Base-by-base conservation (phyloP, 2,113 vertebrate genomes). In the Phylloscopus trochilus region DNA sequence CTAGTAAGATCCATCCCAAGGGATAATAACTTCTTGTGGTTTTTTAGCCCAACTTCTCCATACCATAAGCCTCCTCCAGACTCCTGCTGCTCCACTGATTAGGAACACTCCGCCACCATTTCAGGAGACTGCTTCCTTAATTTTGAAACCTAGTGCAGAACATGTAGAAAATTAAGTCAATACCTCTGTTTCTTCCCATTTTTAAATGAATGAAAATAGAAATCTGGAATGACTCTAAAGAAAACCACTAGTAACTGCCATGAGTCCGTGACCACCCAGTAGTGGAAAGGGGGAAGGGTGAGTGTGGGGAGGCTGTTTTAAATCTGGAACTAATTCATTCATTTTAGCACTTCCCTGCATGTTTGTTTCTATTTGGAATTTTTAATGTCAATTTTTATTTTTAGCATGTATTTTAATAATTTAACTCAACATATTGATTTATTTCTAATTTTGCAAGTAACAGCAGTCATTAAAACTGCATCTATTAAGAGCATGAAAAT, bases 121-220 rank as follows among this genome's bases (percentile, higher is more conserved):
- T 78, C 80, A 87, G 94, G 52, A 93, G 47, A 44, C 69, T 84
- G 83, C 56, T 80, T 94, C 80, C 70, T 90, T 49, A 49, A 37
- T 90, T 92, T 53, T 86, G 75, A 93, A 92, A 88, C 69, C 46
- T 60, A 69, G 56, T 21, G 73, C 77, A 95, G n/a, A 89, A 27
- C 15, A 16, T 41, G 49, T 46, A 90, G 69, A 92, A 95, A 96
- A 96, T 91, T 67, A 96, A 90, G 74, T 69, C 85, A 81, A 76
- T 92, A 92, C 77, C 74, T 89, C 83, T 70, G 37, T 73, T 96
- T 94, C 77, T 94, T 87, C 70, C 87, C 41, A 78, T 91, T 94
- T 89, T 90, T 53, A 95, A 95, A 73, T 85, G 82, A 96, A 89
- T 93, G 88, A 94, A 95, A 95, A 95, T 76, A 95, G 75, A 92